Conservation (phyloP, 1,140 invertebrate genomes). For the Pseudomyrmex gracilis region DNA sequence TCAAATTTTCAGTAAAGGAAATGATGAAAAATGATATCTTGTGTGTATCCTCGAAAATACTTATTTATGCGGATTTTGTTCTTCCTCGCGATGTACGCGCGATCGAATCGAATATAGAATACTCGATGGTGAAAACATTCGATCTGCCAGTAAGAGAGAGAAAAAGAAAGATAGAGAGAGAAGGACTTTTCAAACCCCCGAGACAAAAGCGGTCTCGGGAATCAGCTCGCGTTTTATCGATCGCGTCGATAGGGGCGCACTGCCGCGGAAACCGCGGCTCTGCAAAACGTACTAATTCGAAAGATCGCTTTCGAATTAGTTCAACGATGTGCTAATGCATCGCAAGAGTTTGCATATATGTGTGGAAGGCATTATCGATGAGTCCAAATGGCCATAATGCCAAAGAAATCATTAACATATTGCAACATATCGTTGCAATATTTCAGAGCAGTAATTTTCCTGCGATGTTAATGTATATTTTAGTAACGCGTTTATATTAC, state of each 20-base stretch:
- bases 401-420: background rate
- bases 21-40: background rate
- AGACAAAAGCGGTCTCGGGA: slow-evolving; percentile 69
- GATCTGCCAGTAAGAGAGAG: slow-evolving; percentile 44
- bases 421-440: background rate
- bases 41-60: background rate
- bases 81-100: background rate
- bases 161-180: too few species aligned
- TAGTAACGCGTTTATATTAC: too few species aligned
- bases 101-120: slow-evolving; percentile 44
- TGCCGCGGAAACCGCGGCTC: slow-evolving; percentile 49
- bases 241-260: slow-evolving; percentile 49
- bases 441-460: too few species aligned
- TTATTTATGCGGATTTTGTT: background rate
- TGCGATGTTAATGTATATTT: too few species aligned
- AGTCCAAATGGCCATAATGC: background rate
- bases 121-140: slow-evolving; percentile 62
- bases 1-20: background rate
- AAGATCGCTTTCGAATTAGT: slow-evolving; percentile 62
- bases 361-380: slow-evolving; percentile 16
- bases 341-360: slow-evolving; percentile 2
- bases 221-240: slow-evolving; percentile 65
- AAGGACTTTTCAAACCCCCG: slow-evolving; percentile 63
- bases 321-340: slow-evolving; percentile 19
- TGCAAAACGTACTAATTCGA: slow-evolving; percentile 64